Percentiles rank a stretch among this genome's conserved stretches.
These are phyloP conservation scores for Carapus acus DNA, from an alignment of 2,797 vertebrate genomes.

Conservation along the genomic window DNA sequence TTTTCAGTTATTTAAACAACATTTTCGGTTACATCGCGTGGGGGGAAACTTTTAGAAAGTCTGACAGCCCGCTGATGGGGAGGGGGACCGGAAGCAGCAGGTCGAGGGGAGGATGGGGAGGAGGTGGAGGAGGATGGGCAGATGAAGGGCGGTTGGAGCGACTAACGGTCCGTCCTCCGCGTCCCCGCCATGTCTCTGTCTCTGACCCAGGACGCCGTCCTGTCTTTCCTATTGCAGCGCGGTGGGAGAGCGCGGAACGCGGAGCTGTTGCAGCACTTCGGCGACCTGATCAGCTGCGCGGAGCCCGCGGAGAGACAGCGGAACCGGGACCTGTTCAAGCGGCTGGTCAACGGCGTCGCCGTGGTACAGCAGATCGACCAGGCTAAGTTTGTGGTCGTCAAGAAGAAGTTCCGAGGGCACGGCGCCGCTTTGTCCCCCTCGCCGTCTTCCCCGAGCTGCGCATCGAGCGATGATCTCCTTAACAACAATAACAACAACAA, in stretches of 20 bases:
- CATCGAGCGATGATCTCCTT: slow-evolving; percentile 15
- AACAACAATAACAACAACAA: slow-evolving; percentile 68
- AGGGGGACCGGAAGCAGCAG: slow-evolving; percentile 70
- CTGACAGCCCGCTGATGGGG: no score
- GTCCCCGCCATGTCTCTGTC: no score
- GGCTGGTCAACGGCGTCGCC: slow-evolving; percentile 82
- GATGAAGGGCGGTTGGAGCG: neutral
- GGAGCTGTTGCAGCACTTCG: slow-evolving; percentile 79
- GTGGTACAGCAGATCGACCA: slow-evolving; percentile 79
- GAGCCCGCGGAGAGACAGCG: slow-evolving; percentile 72
- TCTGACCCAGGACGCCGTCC: slow-evolving; percentile 74
- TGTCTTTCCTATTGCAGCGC: slow-evolving; percentile 78
- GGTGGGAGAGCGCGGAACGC: slow-evolving; percentile 80
- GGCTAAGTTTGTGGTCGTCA: slow-evolving; percentile 79
- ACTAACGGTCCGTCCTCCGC: no score
- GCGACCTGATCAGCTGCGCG: slow-evolving; percentile 68
- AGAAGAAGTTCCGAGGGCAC: slow-evolving; percentile 64
- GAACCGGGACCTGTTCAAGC: slow-evolving; percentile 82
- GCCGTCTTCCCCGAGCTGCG: slow-evolving; percentile 15
- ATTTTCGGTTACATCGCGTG: no score
- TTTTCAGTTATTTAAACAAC: no score
- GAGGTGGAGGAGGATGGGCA: slow-evolving; percentile 12
- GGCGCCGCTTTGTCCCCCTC: slow-evolving; percentile 27
- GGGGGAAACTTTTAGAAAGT: no score
- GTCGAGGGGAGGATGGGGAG: slow-evolving; percentile 49